Evolutionary conservation across 2,888 invertebrate species (phyloP), one percentile per base, ranked within the genome.

Genomic region (Brachylomia viminalis): DNA sequence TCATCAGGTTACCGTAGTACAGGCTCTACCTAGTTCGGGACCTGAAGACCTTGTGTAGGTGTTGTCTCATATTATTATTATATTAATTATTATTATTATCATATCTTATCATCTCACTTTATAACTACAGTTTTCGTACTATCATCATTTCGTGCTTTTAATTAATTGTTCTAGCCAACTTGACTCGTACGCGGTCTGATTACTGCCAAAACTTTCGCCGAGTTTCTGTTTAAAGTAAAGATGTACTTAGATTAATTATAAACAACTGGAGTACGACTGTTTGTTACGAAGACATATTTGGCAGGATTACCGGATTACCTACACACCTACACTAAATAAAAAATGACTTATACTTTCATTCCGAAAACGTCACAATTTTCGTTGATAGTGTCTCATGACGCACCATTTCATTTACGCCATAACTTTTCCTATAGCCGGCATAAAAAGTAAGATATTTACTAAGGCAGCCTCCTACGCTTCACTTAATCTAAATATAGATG

Each of bases 401-500:
- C 54, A 68, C 59, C 8, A 68, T 79, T 86, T 81, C 75, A 75
- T 79, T 72, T 68, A 66, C 58, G 56, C 58, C 65, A 42, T 79
- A 74, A 82, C 69, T 72, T 80, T 79, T 75, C n/a, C 49, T 75
- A 77, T 86, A 64, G 65, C 27, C 54, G 45, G 45, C 77, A 78
- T 88, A 84, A 82, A 80, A 77, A 77, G 65, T 82, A 68, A 65
- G 77, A 68, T 74, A 76, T 75, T 75, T 72, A 62, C 69, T 30
- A 58, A 73, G 61, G 69, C 65, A 65, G 71, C 73, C 75, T 56
- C 80, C 84, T 72, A 83, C 68, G 79, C 80, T 87, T 86, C 86
- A 87, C 89, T 89, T 90, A 83, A 89, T 92, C 92, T 91, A 93
- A 92, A 92, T 90, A 91, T 89, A 90, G 90, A 87, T 81, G 87